A percentile compares a stretch with the other conserved stretches of the same genome.
Evolutionary conservation across 2,888 invertebrate species (phyloP).

Genomic region (Cerceris ruficornis): DNA sequence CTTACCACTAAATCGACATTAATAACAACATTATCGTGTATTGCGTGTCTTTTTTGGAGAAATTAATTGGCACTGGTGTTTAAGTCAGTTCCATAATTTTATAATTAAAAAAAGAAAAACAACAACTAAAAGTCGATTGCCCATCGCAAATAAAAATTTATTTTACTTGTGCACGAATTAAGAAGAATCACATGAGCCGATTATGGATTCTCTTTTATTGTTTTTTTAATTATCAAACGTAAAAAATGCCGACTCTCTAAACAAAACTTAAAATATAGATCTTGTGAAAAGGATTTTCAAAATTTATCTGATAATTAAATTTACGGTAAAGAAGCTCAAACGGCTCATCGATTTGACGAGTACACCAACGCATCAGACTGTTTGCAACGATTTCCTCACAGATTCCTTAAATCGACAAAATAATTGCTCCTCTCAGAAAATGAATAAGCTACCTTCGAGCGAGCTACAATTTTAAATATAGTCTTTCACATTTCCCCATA

Average conservation of each 20-base stretch:
- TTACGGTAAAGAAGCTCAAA: no score
- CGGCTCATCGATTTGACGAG: no score
- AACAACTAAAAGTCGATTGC: neutral
- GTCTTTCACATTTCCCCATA: neutral
- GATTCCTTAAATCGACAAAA: neutral
- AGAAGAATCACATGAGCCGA: neutral
- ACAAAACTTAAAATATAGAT: no score
- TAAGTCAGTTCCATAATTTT: conserved; percentile 11
- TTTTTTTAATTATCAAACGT: neutral
- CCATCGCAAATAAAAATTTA: conserved; percentile 1
- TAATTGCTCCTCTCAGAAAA: neutral
- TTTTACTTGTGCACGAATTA: conserved; percentile 2
- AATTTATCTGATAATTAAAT: no score
- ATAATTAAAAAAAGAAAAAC: neutral
- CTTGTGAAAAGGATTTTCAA: no score
- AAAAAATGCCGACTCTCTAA: neutral
- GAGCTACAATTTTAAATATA: neutral
- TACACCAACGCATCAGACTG: no score
- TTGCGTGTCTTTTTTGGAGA: neutral
- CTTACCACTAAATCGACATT: conserved; percentile 22
- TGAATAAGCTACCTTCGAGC: neutral
- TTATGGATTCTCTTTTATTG: neutral
- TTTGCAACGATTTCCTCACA: neutral
- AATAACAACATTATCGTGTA: conserved; percentile 14
- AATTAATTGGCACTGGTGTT: conserved; percentile 41